Evolutionary conservation across 2,888 invertebrate species (phyloP).

Genomic region (Heteromyza rotundicornis): DNA sequence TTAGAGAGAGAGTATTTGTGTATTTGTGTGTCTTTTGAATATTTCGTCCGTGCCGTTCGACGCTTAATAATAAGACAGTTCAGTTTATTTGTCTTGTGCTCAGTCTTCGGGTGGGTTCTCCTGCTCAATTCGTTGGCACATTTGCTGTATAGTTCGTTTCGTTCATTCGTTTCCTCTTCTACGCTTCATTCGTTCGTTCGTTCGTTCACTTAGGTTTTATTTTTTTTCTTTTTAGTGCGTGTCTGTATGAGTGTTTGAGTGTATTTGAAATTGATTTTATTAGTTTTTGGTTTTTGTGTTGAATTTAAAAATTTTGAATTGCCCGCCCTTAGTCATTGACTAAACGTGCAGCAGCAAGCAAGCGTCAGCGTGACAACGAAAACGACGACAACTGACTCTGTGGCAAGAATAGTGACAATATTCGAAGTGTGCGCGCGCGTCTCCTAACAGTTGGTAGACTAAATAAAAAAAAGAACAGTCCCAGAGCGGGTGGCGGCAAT

Average conservation of each 20-base stretch:
- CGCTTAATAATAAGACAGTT: too few species aligned
- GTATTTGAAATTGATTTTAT: conserved; percentile 59
- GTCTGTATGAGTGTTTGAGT: conserved; percentile 35
- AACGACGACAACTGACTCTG: conserved; percentile 36
- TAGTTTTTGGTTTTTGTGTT: conserved; percentile 57
- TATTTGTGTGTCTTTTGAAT: neutral
- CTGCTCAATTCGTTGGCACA: conserved; percentile 22
- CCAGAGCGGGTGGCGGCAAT: conserved; percentile 17
- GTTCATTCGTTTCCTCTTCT: conserved; percentile 24
- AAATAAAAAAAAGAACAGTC: too few species aligned
- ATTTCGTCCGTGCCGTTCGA: too few species aligned
- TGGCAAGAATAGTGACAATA: conserved; percentile 18
- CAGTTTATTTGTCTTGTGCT: conserved; percentile 32
- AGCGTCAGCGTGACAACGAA: conserved; percentile 41
- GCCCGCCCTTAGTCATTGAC: conserved; percentile 60
- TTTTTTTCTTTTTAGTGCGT: too few species aligned
- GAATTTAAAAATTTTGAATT: conserved; percentile 60
- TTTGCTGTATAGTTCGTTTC: conserved; percentile 16
- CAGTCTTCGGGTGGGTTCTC: conserved; percentile 29
- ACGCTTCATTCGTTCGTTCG: conserved; percentile 30
- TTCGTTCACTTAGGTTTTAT: conserved; percentile 28
- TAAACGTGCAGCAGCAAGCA: conserved; percentile 53
- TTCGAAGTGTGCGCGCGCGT: conserved; percentile 30
- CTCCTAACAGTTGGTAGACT: neutral
- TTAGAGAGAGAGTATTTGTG: neutral